Percentiles rank a stretch among this genome's conserved stretches.
These are phyloP conservation scores for Siniperca knerii DNA, from an alignment of 2,113 vertebrate genomes.

Conservation along the genomic window DNA sequence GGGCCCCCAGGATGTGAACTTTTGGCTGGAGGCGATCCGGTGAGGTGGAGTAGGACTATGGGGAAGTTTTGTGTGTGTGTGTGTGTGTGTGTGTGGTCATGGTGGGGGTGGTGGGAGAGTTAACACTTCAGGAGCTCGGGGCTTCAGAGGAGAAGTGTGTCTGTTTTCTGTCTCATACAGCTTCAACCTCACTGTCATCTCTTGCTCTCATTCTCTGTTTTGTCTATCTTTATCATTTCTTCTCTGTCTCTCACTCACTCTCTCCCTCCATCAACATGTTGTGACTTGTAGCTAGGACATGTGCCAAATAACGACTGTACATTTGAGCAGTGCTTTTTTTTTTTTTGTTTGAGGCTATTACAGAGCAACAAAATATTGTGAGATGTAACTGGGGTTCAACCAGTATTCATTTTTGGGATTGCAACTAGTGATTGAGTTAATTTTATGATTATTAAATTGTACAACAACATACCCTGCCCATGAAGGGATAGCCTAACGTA, in stretches of 20 bases:
- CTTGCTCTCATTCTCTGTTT: constrained; percentile 8
- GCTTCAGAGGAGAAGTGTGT: constrained; percentile 53
- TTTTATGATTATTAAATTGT: background rate
- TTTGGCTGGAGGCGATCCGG: constrained; percentile 31
- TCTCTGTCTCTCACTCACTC: constrained; percentile 8
- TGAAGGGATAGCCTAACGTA: background rate
- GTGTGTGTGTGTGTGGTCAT: background rate
- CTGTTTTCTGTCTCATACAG: constrained; percentile 68
- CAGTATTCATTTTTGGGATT: background rate
- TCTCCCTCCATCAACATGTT: constrained; percentile 16
- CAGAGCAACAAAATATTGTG: background rate
- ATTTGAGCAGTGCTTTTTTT: background rate
- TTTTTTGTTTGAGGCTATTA: background rate
- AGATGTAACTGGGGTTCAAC: background rate
- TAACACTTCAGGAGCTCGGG: constrained; percentile 47
- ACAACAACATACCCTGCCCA: background rate
- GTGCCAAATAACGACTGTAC: background rate
- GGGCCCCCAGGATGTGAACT: constrained; percentile 50
- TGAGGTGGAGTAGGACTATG: constrained; percentile 16
- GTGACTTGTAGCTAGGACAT: constrained; percentile 24
- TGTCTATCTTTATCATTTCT: constrained; percentile 16
- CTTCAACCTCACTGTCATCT: constrained; percentile 47
- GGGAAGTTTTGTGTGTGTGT: background rate
- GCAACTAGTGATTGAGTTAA: background rate
- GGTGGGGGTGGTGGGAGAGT: constrained; percentile 12